Evolutionary conservation across 1,140 invertebrate species (phyloP).

Genomic region (Phthorimaea operculella): DNA sequence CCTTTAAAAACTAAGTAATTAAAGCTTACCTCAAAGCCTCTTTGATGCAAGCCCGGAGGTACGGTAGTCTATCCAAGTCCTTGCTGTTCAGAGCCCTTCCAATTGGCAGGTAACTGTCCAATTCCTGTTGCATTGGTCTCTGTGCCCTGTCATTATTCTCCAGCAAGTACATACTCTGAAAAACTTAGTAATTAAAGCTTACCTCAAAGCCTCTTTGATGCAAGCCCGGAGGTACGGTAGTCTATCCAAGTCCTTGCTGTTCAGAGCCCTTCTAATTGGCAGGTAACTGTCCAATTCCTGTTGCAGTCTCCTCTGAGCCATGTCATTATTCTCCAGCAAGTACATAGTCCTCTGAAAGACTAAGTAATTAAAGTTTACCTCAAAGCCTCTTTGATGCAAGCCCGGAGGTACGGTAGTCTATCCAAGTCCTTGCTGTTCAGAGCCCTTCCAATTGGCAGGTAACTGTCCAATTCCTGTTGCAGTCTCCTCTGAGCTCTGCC

Average conservation of each 20-base stretch:
- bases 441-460: conserved; percentile 68
- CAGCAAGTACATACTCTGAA: conserved; percentile 70
- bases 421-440: conserved; percentile 76
- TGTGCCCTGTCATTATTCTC: conserved; percentile 76
- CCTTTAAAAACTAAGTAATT: too few species aligned
- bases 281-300: conserved; percentile 75
- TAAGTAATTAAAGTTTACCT: conserved; percentile 67
- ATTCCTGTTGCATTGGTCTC: conserved; percentile 76
- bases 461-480: conserved; percentile 74
- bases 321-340: conserved; percentile 79
- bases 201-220: conserved; percentile 91
- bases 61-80: conserved; percentile 78
- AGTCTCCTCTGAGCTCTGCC: conserved; percentile 78
- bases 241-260: conserved; percentile 73
- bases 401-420: conserved; percentile 81
- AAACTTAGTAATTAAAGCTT: conserved; percentile 13
- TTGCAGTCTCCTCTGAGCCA: conserved; percentile 78
- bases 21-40: conserved; percentile 73
- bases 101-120: conserved; percentile 71
- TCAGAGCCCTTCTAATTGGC: too few species aligned
- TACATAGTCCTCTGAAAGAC: conserved; percentile 67
- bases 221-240: conserved; percentile 85
- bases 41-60: conserved; percentile 90
- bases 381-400: conserved; percentile 86
- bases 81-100: conserved; percentile 70